Conservation (phyloP, 2,888 invertebrate species). For the Coleophora flavipennella region DNA sequence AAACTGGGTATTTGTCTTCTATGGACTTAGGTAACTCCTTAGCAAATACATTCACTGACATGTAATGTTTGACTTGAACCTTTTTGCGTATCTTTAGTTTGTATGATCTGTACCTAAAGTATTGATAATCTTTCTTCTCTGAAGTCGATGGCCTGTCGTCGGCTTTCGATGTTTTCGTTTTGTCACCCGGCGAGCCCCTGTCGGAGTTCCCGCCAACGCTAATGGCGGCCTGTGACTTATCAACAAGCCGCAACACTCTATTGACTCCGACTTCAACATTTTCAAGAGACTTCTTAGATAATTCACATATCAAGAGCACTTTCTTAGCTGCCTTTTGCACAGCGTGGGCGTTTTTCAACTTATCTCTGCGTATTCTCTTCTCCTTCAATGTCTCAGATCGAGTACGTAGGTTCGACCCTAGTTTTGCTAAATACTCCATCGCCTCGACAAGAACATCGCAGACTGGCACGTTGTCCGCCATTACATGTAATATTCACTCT, state of each 20-base stretch:
- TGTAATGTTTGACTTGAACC: slow-evolving; percentile 45
- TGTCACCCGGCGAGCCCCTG: slow-evolving; percentile 1
- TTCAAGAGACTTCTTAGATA: slow-evolving; percentile 59
- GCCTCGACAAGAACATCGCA: slow-evolving; percentile 55
- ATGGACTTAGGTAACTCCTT: slow-evolving; percentile 31
- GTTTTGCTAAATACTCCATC: slow-evolving; percentile 59
- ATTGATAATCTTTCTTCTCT: slow-evolving; percentile 3
- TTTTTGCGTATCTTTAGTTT: slow-evolving; percentile 43
- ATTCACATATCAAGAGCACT: slow-evolving; percentile 55
- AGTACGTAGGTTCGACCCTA: slow-evolving; percentile 51
- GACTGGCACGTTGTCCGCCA: slow-evolving; percentile 53
- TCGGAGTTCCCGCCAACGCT: slow-evolving; percentile 26
- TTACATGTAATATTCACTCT: slow-evolving; percentile 22
- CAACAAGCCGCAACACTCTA: slow-evolving; percentile 36
- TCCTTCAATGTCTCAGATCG: slow-evolving; percentile 52
- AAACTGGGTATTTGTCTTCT: slow-evolving; percentile 49
- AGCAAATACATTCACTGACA: slow-evolving; percentile 43
- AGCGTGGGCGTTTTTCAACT: slow-evolving; percentile 49
- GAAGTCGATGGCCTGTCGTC: slow-evolving; percentile 1
- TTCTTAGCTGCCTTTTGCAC: slow-evolving; percentile 56
- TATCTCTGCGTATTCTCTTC: slow-evolving; percentile 46
- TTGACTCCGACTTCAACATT: slow-evolving; percentile 56
- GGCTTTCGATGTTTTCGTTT: slow-evolving; percentile 13
- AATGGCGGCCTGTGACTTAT: slow-evolving; percentile 26
- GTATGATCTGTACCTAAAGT: neutral